Evolutionary conservation across 2,113 vertebrate species (phyloP).

Genomic region (Tachycineta bicolor): DNA sequence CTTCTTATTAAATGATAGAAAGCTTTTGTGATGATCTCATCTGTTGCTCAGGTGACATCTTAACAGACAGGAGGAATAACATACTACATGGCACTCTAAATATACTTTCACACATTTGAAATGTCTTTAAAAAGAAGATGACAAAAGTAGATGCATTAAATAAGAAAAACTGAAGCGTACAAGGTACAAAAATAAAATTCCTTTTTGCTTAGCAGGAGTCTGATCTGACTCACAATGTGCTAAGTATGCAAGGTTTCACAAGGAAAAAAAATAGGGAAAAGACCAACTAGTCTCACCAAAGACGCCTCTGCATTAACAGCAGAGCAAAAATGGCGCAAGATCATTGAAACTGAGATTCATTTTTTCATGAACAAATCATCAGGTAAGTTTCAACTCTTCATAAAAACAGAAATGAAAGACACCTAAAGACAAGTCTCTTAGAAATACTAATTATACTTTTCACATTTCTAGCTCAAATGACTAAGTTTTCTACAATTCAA

Average conservation of each 20-base stretch:
- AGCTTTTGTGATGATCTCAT: not conserved
- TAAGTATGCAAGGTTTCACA: constrained; percentile 15
- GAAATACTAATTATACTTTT: not conserved
- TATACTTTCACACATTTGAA: not conserved
- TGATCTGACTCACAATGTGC: constrained; percentile 35
- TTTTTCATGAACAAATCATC: not conserved
- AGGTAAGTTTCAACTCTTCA: not conserved
- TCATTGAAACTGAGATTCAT: not conserved
- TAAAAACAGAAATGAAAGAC: not conserved
- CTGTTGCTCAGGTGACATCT: not conserved
- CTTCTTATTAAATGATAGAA: not conserved
- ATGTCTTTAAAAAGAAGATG: not conserved
- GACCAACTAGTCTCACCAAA: constrained; percentile 35
- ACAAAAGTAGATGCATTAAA: not conserved
- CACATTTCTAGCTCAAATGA: not conserved
- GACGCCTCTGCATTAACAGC: constrained; percentile 9
- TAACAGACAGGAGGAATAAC: not conserved
- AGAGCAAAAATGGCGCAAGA: constrained; percentile 4
- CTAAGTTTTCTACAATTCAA: not conserved
- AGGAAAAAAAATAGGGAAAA: constrained; percentile 2
- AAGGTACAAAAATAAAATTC: constrained; percentile 32
- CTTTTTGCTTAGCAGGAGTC: constrained; percentile 6
- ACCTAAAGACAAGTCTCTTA: not conserved
- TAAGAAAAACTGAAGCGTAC: not conserved
- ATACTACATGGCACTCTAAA: not conserved